phyloP scores from a whole-genome alignment of 2,797 vertebrate genomes.

The Bufotes viridis region DNA sequence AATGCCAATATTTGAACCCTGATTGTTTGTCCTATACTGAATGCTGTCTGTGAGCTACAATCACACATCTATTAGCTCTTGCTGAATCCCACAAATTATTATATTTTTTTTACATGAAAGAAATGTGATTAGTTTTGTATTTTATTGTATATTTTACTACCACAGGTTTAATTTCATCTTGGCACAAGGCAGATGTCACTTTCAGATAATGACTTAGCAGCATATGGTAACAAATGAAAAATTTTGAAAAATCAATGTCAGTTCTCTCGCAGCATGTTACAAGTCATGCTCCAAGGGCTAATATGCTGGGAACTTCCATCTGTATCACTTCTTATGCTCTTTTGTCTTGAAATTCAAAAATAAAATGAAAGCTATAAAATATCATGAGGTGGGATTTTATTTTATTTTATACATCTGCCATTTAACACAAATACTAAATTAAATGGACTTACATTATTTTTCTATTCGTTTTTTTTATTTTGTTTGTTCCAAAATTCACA shows the following conservation, averaged over 20 bases:
- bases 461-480: not conserved
- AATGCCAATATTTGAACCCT: not conserved
- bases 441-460: not conserved
- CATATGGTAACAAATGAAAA: constrained; percentile 47
- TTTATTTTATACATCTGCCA: not conserved
- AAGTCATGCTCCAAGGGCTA: constrained; percentile 33
- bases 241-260: constrained; percentile 33
- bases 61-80: not conserved
- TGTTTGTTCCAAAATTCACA: too few species aligned
- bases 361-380: not conserved
- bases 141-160: constrained; percentile 13
- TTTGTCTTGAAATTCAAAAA: not conserved
- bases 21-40: not conserved
- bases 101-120: not conserved
- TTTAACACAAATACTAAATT: not conserved
- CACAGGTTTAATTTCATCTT: constrained; percentile 27
- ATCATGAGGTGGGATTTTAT: not conserved
- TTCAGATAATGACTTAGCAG: constrained; percentile 26
- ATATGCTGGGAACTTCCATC: constrained; percentile 29
- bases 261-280: constrained; percentile 24
- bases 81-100: not conserved
- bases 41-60: constrained; percentile 2
- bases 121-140: not conserved
- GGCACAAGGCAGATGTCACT: constrained; percentile 43
- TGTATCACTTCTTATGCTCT: not conserved